Conservation (phyloP, 1,140 invertebrate genomes). For the Psilanteris sp. region DNA sequence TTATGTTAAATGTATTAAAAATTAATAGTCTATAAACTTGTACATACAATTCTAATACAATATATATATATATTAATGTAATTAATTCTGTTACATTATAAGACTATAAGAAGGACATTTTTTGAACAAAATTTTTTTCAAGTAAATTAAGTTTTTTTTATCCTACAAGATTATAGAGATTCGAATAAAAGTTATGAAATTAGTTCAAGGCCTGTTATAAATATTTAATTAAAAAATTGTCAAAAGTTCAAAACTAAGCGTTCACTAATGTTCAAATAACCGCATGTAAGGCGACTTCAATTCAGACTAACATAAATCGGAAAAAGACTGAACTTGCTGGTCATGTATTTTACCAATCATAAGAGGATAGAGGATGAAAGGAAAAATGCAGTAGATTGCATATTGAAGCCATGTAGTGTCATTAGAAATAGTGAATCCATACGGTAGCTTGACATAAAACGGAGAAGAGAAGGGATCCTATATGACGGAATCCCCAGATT, state of each 20-base stretch:
- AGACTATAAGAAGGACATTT: too few relatives aligned
- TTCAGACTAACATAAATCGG: not conserved
- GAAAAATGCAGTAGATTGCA: not conserved
- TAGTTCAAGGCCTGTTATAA: conserved; percentile 15
- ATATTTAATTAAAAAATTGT: conserved; percentile 9
- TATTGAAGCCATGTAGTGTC: conserved; percentile 7
- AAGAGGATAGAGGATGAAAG: not conserved
- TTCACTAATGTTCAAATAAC: conserved; percentile 16
- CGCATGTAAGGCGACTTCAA: conserved; percentile 11
- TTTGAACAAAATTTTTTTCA: too few relatives aligned
- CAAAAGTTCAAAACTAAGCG: conserved; percentile 17
- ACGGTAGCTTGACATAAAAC: not conserved
- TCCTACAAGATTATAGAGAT: not conserved
- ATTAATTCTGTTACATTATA: too few relatives aligned
- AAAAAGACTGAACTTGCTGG: not conserved
- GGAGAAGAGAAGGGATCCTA: conserved; percentile 19
- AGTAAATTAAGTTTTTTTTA: too few relatives aligned
- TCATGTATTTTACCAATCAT: too few relatives aligned
- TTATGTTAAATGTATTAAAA: too few relatives aligned
- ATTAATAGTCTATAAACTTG: too few relatives aligned
- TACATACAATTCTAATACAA: too few relatives aligned
- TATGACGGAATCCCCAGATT: conserved; percentile 28
- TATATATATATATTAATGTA: too few relatives aligned
- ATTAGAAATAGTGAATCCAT: conserved; percentile 4
- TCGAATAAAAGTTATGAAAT: not conserved